Conservation (phyloP, 2,113 vertebrate genomes). For the Onychostoma macrolepis region DNA sequence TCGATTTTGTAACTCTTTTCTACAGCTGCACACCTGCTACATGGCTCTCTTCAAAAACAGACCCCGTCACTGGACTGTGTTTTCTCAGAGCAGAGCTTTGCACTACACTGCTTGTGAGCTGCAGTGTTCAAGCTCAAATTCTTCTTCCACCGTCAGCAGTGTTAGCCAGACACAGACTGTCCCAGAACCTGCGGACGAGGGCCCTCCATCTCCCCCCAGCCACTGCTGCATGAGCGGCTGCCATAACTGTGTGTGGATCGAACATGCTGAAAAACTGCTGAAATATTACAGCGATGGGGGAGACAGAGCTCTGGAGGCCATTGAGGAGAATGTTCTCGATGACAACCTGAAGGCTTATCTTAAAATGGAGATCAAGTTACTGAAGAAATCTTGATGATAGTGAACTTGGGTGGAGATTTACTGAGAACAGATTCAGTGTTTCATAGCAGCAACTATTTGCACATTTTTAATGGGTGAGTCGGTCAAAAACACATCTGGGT, state of each 20-base stretch:
- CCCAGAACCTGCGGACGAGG: slow-evolving; percentile 33
- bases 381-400: slow-evolving; percentile 65
- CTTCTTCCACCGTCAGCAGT: accelerated
- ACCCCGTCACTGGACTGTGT: background rate
- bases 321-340: slow-evolving; percentile 84
- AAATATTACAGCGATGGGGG: slow-evolving; percentile 79
- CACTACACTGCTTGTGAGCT: slow-evolving; percentile 6
- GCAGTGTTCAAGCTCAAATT: slow-evolving; percentile 1
- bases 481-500: background rate
- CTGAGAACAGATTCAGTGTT: background rate
- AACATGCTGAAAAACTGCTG: slow-evolving; percentile 82
- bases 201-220: slow-evolving; percentile 72
- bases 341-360: slow-evolving; percentile 90
- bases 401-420: background rate
- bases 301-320: slow-evolving; percentile 74
- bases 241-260: slow-evolving; percentile 91
- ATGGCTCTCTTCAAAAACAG: slow-evolving; percentile 22
- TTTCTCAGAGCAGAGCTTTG: background rate
- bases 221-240: slow-evolving; percentile 95
- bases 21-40: slow-evolving; percentile 59
- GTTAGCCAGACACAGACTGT: background rate
- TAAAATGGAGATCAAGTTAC: slow-evolving; percentile 87
- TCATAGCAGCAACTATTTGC: background rate
- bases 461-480: background rate
- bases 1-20: background rate